Evolutionary conservation across 1,140 invertebrate species (phyloP).

Genomic region (Scaptomyza pallida): DNA sequence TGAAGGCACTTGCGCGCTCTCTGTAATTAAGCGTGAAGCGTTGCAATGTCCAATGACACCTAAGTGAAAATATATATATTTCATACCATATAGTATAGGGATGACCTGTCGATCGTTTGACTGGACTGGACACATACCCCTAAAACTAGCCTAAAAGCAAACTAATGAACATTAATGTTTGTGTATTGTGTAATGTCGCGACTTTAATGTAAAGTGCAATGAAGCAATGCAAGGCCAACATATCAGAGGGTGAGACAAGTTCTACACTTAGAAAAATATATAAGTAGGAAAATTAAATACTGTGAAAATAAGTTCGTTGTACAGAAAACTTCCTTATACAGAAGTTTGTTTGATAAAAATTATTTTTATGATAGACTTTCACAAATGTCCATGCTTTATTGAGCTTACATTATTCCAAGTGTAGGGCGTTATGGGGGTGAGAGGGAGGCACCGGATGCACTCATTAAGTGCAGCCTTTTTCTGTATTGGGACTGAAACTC

Average conservation of each 20-base stretch:
- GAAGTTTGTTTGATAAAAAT: no score
- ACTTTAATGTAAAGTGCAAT: conserved; percentile 82
- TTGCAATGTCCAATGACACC: conserved; percentile 53
- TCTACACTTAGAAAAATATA: background rate
- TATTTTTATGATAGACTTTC: no score
- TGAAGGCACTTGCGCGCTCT: conserved; percentile 48
- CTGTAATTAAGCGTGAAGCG: conserved; percentile 75
- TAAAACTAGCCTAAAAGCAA: conserved; percentile 39
- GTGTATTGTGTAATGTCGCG: conserved; percentile 74
- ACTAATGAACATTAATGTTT: conserved; percentile 75
- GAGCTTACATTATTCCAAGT: no score
- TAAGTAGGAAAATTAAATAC: no score
- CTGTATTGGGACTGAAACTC: conserved; percentile 42
- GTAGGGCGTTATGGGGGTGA: conserved; percentile 5
- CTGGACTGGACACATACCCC: conserved; percentile 40
- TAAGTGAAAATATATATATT: conserved; percentile 35
- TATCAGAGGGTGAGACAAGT: background rate
- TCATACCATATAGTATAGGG: conserved; percentile 27
- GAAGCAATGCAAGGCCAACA: conserved; percentile 69
- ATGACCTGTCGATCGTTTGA: conserved; percentile 35
- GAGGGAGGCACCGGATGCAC: conserved; percentile 58
- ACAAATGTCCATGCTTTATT: no score
- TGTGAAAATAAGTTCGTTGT: no score
- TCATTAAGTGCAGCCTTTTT: conserved; percentile 75
- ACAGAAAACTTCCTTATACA: no score